Evolutionary conservation across 2,797 vertebrate genomes (phyloP), one percentile per base, ranked within the genome.

Genomic region (Prionace glauca): DNA sequence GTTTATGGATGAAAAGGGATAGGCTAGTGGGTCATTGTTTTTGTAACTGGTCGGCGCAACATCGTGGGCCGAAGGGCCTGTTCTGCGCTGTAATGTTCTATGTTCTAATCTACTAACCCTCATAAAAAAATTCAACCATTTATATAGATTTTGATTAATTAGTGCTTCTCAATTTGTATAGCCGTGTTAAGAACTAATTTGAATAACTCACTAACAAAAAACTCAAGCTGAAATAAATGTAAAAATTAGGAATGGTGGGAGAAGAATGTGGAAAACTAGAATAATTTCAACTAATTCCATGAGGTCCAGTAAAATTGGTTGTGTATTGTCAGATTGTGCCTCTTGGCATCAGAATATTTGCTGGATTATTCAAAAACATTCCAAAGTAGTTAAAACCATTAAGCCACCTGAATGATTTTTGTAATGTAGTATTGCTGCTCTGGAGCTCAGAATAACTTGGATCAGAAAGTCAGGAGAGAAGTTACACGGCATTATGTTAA

Each of bases 281-380:
- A 29, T 72, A 94, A 20, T 24, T 69, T 94, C 92, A 90, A 14
- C 92, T 45, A 94, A 94, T 71, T 41, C 22, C 22, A 36, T 72
- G 69, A 94, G 36, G 4, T 72, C 67, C 36, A 29, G 20, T 94
- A 3, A 26, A 94, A 45, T 71, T 71, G 87, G 36, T 3, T 67
- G n/a, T 26, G 62, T 56, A 62, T 93, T 67, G 20, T 41, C 24
- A 12, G 36, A 50, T 94, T 12, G 36, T 69, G 29, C 65, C 71
- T 45, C 92, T 71, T 94, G 92, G 24, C 65, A 71, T 22, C 41
- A 69, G 41, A 8, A 24, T 50, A 94, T 29, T 71, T 72, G 18
- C 92, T 94, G 92, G 41, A 94, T 29, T 94, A 72, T 71, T 62
- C 92, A 72, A 50, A 90, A 72, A 94, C 92, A 71, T 94, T 72